A percentile compares a stretch with the other conserved stretches of the same genome.
Conservation (phyloP, 1,140 invertebrate species). For the Lasaia peninsularis region DNA sequence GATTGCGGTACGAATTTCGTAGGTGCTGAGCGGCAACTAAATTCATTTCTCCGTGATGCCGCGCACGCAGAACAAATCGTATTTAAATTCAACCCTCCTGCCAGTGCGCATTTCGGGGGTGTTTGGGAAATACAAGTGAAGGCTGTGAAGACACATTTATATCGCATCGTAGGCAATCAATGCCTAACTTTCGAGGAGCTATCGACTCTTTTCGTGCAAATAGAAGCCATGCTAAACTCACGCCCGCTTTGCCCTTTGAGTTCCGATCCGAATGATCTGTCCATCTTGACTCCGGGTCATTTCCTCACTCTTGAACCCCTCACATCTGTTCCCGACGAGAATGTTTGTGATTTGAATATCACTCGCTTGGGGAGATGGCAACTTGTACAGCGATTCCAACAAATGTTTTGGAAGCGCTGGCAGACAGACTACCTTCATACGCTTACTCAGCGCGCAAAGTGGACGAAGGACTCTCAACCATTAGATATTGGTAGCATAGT, state of each 20-base stretch:
- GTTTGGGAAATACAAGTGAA: slow-evolving; percentile 22
- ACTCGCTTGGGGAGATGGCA: slow-evolving; percentile 15
- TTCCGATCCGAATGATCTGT: slow-evolving; percentile 13
- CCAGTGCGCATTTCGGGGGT: slow-evolving; percentile 18
- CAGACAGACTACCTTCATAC: slow-evolving; percentile 19
- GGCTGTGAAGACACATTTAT: slow-evolving; percentile 18
- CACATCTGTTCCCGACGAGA: slow-evolving; percentile 12
- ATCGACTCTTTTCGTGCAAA: slow-evolving; percentile 19
- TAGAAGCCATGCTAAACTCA: slow-evolving; percentile 23
- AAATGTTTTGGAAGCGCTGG: slow-evolving; percentile 19
- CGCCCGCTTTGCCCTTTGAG: slow-evolving; percentile 20
- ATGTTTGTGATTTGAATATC: neutral
- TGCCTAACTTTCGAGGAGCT: slow-evolving; percentile 23
- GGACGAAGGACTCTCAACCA: slow-evolving; percentile 14
- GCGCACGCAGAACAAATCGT: slow-evolving; percentile 4
- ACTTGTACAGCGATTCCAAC: neutral
- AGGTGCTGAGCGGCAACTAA: slow-evolving; percentile 15
- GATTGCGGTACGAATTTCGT: slow-evolving; percentile 20
- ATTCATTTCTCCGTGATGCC: slow-evolving; percentile 7
- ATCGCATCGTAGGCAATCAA: slow-evolving; percentile 19
- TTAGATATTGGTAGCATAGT: slow-evolving; percentile 12
- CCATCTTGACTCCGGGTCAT: slow-evolving; percentile 14
- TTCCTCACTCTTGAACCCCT: slow-evolving; percentile 17
- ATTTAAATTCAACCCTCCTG: slow-evolving; percentile 19
- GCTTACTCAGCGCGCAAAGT: slow-evolving; percentile 24